phyloP scores from a whole-genome alignment of 23 tunicate species.

The Halocynthia roretzi region DNA sequence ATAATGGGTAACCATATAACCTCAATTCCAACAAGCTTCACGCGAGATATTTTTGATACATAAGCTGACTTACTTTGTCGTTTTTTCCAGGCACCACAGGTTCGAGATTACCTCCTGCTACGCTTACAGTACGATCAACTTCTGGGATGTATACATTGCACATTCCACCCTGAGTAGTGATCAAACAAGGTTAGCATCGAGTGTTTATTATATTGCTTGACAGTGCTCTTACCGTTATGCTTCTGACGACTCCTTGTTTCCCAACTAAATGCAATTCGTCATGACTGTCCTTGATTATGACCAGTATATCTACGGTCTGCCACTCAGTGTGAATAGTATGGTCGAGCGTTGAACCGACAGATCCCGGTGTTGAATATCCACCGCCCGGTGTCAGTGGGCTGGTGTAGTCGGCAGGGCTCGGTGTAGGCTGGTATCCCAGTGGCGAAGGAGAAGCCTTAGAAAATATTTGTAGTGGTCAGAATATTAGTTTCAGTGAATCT shows the following conservation, averaged over 20 bases:
- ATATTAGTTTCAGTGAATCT: neutral
- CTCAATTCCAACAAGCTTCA: neutral
- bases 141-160: constrained; percentile 90
- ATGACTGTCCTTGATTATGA: constrained; percentile 56
- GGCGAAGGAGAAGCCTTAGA: constrained; percentile 73
- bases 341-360: constrained; percentile 61
- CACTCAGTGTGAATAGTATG: constrained; percentile 68
- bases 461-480: neutral
- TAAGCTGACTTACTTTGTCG: constrained; percentile 52
- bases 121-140: constrained; percentile 72
- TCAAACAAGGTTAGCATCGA: constrained; percentile 4
- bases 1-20: neutral
- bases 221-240: constrained; percentile 60
- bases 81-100: constrained; percentile 90
- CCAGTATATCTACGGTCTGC: constrained; percentile 96
- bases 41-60: neutral
- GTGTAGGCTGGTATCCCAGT: constrained; percentile 61
- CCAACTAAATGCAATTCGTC: constrained; percentile 49
- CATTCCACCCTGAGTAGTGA: constrained; percentile 62
- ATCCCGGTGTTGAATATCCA: constrained; percentile 74
- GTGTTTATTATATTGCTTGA: neutral
- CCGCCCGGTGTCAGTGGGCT: constrained; percentile 96
- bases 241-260: constrained; percentile 74
- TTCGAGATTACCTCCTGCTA: constrained; percentile 74
- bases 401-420: constrained; percentile 84